These are phyloP conservation scores for Laspeyria flexula DNA, from an alignment of 2,888 invertebrate genomes.

Conservation along the genomic window DNA sequence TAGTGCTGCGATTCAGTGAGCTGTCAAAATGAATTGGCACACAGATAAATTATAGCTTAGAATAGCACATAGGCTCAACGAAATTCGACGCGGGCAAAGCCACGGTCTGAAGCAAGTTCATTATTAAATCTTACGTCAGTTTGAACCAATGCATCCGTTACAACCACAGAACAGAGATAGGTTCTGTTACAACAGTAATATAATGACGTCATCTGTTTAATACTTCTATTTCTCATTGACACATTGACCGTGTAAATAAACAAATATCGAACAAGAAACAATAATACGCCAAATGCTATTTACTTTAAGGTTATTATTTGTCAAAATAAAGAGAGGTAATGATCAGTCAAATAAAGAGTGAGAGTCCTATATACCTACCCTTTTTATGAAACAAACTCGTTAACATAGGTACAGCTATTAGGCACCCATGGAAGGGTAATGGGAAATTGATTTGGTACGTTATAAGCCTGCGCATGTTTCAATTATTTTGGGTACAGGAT, in stretches of 20 bases:
- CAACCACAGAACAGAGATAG: too few relatives aligned
- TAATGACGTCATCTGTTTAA: conserved; percentile 42
- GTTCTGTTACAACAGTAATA: conserved; percentile 16
- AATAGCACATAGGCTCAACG: too few relatives aligned
- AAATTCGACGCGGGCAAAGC: too few relatives aligned
- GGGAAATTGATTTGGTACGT: conserved; percentile 38
- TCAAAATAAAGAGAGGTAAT: too few relatives aligned
- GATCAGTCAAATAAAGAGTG: too few relatives aligned
- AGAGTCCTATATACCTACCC: conserved; percentile 30
- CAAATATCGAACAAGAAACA: too few relatives aligned
- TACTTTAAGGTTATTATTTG: conserved; percentile 17
- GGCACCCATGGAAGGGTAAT: conserved; percentile 33
- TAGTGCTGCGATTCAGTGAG: too few relatives aligned
- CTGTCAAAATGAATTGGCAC: too few relatives aligned
- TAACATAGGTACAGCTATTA: conserved; percentile 32
- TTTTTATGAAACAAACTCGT: conserved; percentile 29
- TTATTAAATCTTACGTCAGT: not conserved
- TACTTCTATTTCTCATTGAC: conserved; percentile 39
- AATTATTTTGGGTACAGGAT: conserved; percentile 29
- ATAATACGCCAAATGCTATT: not conserved
- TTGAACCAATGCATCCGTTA: conserved; percentile 30
- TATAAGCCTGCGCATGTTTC: conserved; percentile 32
- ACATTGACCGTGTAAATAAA: conserved; percentile 2
- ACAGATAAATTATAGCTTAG: too few relatives aligned
- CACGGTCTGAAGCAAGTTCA: too few relatives aligned